Conservation (phyloP, 2,888 invertebrate genomes). For the Idaea dimidiata region DNA sequence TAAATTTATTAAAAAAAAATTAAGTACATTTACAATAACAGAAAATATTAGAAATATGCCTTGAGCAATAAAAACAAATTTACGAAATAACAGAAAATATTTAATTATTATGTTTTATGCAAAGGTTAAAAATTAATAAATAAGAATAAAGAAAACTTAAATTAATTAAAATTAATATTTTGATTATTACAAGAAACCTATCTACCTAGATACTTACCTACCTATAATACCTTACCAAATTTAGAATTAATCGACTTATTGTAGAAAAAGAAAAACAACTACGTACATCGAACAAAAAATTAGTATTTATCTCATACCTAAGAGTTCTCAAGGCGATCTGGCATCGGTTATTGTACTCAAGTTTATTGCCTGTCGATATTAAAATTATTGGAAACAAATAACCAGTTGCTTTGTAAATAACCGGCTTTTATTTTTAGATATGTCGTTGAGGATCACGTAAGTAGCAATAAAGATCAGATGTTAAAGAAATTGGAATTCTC, state of each 20-base stretch:
- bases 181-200: too few relatives aligned
- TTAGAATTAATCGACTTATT: slow-evolving; percentile 2
- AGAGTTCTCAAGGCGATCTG: slow-evolving; percentile 68
- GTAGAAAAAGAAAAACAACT: slow-evolving; percentile 11
- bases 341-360: slow-evolving; percentile 71
- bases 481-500: background rate
- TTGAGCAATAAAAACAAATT: too few relatives aligned
- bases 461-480: background rate
- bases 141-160: too few relatives aligned
- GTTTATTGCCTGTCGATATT: slow-evolving; percentile 48
- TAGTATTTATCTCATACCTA: slow-evolving; percentile 41
- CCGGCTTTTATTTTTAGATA: slow-evolving; percentile 9
- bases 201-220: too few relatives aligned
- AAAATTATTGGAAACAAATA: slow-evolving; percentile 41
- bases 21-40: too few relatives aligned
- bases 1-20: too few relatives aligned
- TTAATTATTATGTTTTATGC: too few relatives aligned
- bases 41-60: too few relatives aligned
- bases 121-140: too few relatives aligned
- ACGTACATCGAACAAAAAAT: slow-evolving; percentile 9
- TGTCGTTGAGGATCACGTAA: background rate
- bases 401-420: slow-evolving; percentile 38
- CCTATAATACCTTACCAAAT: too few relatives aligned
- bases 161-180: too few relatives aligned
- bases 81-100: too few relatives aligned